Evolutionary conservation across 2,888 invertebrate species (phyloP), one percentile per base, ranked within the genome.

Genomic region (Acheta domesticus): DNA sequence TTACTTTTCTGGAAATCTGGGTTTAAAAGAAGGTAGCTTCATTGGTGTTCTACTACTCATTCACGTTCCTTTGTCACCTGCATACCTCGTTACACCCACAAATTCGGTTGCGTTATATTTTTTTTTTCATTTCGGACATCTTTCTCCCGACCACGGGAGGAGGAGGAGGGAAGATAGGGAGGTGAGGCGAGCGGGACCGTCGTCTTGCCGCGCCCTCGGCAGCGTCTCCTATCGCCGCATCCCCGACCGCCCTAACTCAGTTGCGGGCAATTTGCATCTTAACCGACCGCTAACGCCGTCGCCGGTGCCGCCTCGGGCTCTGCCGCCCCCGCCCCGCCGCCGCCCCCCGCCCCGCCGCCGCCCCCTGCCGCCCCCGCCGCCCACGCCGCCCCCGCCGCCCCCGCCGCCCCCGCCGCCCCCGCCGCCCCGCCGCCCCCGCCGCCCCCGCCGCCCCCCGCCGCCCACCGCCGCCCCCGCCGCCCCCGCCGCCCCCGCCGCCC

Each of bases 231-330:
- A 14, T 62, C 16, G 16, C 16, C n/a, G 62, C 8, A 12, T 62
- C 62, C 62, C 62, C 62, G 62, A 62, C 62, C 62, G 62, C 79
- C 78, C 80, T 80, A 81, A 81, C 81, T 81, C 80, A 77, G 80
- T 81, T 81, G 79, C 81, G 80, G 74, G 78, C 81, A 81, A 81
- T 81, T 81, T 81, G 81, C 81, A 81, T 81, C 80, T 81, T 81
- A 81, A 81, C 81, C 78, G 80, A 76, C 50, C 62, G 62, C 62
- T 62, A 62, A 62, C 62, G 62, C n/a, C 62, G 16, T 62, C 62
- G 62, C 62, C 62, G 16, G 14, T 19, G 62, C n/a, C 62, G 16
- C 62, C 62, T 3, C 62, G n/a, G 62, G 14, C 62, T 0, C n/a
- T 4, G 12, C 50, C 12, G 14, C 50, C 19, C 2, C 50, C 50